These are phyloP conservation scores for Andrena dorsata DNA, from an alignment of 2,888 invertebrate genomes.

Conservation along the genomic window DNA sequence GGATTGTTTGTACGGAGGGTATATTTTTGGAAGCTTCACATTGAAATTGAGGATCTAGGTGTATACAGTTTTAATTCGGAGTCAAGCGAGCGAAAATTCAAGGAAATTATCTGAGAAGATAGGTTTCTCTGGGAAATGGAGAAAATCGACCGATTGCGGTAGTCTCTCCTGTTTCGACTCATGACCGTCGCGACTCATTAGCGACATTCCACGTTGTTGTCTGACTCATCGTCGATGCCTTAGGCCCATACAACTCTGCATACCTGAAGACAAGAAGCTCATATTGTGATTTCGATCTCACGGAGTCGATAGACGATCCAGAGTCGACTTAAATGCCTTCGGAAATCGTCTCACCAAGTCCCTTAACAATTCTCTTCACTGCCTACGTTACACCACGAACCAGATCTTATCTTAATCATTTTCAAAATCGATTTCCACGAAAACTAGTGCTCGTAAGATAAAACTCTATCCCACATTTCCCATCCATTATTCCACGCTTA, in stretches of 20 bases:
- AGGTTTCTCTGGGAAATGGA: conserved; percentile 12
- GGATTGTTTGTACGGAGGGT: too few species aligned
- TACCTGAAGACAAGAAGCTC: conserved; percentile 69
- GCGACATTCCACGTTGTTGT: conserved; percentile 82
- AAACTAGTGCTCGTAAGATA: not conserved
- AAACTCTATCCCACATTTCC: not conserved
- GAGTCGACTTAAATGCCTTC: conserved; percentile 8
- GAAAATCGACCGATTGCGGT: conserved; percentile 19
- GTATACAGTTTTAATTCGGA: too few species aligned
- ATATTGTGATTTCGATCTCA: conserved; percentile 68
- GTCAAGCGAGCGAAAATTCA: not conserved
- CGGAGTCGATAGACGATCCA: conserved; percentile 38
- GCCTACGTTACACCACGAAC: not conserved
- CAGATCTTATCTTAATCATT: not conserved
- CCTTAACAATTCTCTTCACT: too few species aligned
- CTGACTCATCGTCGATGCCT: conserved; percentile 82
- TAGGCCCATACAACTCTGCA: conserved; percentile 72
- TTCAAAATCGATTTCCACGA: not conserved
- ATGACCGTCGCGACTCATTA: conserved; percentile 78
- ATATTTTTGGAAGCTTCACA: too few species aligned
- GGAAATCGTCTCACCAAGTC: not conserved
- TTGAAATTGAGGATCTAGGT: too few species aligned
- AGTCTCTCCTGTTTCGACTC: conserved; percentile 59
- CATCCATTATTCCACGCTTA: too few species aligned
- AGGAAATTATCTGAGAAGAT: not conserved